These are phyloP conservation scores for Syngnathus typhle DNA, from an alignment of 2,113 vertebrate species.

Conservation along the genomic window DNA sequence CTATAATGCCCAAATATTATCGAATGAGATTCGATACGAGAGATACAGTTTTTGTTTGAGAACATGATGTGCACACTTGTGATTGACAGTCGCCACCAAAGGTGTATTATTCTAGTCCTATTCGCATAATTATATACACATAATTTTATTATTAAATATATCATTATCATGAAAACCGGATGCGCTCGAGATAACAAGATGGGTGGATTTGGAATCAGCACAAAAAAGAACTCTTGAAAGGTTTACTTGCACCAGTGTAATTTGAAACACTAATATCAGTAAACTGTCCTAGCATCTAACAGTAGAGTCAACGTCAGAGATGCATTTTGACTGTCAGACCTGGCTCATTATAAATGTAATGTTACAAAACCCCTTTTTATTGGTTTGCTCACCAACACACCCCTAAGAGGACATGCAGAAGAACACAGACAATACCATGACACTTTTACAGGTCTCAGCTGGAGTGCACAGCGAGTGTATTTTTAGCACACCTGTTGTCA, in stretches of 20 bases:
- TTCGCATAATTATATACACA: too few species aligned
- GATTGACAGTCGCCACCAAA: neutral
- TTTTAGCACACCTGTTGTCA: conserved; percentile 48
- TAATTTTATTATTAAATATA: too few species aligned
- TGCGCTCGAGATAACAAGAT: too few species aligned
- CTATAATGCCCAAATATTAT: neutral
- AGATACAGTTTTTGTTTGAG: neutral
- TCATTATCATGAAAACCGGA: too few species aligned
- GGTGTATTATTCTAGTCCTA: too few species aligned
- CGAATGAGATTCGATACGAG: neutral
- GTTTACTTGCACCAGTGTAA: too few species aligned
- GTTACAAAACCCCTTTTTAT: neutral
- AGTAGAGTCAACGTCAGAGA: too few species aligned
- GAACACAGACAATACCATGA: neutral
- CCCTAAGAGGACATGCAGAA: neutral
- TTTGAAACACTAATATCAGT: too few species aligned
- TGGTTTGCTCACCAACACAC: neutral
- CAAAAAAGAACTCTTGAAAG: too few species aligned
- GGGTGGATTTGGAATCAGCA: too few species aligned
- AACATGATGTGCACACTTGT: neutral
- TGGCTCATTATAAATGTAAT: too few species aligned
- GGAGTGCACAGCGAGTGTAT: conserved; percentile 31
- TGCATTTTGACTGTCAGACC: neutral
- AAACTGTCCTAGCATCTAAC: too few species aligned
- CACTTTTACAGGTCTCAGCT: neutral